These are phyloP conservation scores for Astur gentilis DNA, from an alignment of 2,113 vertebrate genomes.

Conservation along the genomic window DNA sequence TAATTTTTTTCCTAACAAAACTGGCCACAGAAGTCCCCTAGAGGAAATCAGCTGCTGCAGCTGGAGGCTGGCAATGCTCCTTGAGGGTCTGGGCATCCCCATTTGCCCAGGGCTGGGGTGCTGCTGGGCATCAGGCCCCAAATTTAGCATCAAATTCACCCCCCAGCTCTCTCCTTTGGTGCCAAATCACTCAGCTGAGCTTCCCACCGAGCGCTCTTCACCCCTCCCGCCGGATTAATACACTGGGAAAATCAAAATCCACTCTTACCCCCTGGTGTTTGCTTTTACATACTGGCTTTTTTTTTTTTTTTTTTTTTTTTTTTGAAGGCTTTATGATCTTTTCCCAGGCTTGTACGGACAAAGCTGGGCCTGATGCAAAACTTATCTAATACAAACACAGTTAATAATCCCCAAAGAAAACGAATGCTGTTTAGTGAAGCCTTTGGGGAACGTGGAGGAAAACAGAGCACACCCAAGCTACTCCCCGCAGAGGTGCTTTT, in stretches of 20 bases:
- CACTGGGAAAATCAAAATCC: neutral
- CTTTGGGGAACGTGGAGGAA: neutral
- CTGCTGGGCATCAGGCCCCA: neutral
- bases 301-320: neutral
- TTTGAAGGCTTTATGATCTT: neutral
- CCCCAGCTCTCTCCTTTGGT: neutral
- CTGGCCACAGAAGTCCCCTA: neutral
- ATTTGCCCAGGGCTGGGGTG: neutral
- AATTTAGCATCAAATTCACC: neutral
- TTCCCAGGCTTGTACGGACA: neutral
- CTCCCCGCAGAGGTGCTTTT: neutral
- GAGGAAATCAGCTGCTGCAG: neutral
- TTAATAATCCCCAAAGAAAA: neutral
- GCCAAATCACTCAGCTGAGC: neutral
- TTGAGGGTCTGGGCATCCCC: neutral
- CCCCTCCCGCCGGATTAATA: rapidly evolving
- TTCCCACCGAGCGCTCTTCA: rapidly evolving
- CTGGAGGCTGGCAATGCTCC: neutral
- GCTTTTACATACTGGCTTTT: neutral
- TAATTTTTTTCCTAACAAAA: neutral
- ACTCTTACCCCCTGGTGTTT: rapidly evolving
- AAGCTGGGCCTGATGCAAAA: neutral
- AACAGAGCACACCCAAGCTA: neutral
- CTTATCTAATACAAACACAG: neutral
- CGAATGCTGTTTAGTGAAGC: rapidly evolving